These are phyloP conservation scores for Indicator maculatus DNA, from an alignment of 2,113 vertebrate species.

Conservation along the genomic window DNA sequence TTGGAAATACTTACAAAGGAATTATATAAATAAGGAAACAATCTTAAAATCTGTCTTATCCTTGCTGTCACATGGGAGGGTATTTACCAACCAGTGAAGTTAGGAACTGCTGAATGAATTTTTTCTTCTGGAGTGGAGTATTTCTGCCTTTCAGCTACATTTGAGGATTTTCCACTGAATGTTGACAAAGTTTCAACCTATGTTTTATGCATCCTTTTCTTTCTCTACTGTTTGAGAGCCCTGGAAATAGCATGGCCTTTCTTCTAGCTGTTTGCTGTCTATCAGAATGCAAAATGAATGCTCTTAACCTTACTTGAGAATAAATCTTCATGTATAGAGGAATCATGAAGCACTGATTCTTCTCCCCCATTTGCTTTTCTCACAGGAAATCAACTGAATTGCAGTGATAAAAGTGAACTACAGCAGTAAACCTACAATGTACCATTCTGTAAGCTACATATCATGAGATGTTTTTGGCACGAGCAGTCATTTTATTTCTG, in stretches of 20 bases:
- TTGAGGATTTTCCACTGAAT: not conserved
- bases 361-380: not conserved
- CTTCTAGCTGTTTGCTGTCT: not conserved
- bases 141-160: not conserved
- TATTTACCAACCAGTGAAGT: not conserved
- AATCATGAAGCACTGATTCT: not conserved
- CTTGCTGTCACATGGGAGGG: not conserved
- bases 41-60: not conserved
- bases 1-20: not conserved
- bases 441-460: not conserved
- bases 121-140: not conserved
- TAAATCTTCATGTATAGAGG: not conserved
- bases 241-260: not conserved
- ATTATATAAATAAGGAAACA: not conserved
- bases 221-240: not conserved
- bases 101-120: not conserved
- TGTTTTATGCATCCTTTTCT: not conserved
- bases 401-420: slow-evolving; percentile 47
- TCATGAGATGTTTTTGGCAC: slow-evolving; percentile 41
- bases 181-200: not conserved
- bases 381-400: slow-evolving; percentile 5
- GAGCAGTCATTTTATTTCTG: slow-evolving; percentile 19
- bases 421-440: not conserved
- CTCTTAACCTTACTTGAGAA: not conserved
- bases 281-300: not conserved